Evolutionary conservation across 2,797 vertebrate species (phyloP).

Genomic region (Cyprinella venusta): DNA sequence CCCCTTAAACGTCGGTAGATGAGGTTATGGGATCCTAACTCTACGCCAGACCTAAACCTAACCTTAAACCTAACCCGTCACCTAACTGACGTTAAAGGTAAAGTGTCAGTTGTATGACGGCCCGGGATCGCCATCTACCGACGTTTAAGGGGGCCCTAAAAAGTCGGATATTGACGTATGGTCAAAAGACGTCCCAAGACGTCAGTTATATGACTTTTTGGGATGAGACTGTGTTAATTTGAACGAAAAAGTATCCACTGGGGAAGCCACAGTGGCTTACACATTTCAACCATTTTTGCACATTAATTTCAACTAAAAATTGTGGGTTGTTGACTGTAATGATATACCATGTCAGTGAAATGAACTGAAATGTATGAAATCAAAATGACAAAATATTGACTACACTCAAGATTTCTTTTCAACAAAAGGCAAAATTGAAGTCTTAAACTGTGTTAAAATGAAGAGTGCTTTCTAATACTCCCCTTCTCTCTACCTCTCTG

Average conservation of each 20-base stretch:
- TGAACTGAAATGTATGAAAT: not conserved
- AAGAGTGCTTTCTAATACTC: not conserved
- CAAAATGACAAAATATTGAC: not conserved
- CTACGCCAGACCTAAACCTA: too few relatives aligned
- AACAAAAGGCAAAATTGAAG: not conserved
- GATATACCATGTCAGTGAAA: not conserved
- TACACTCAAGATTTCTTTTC: not conserved
- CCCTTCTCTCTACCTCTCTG: not conserved
- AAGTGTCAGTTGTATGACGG: too few relatives aligned
- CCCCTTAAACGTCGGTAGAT: too few relatives aligned
- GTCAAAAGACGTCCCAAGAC: too few relatives aligned
- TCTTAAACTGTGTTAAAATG: not conserved
- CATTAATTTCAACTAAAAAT: not conserved
- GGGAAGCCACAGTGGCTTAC: not conserved
- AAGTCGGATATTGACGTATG: too few relatives aligned
- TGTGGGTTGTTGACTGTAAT: not conserved
- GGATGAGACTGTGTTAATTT: too few relatives aligned
- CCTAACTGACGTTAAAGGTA: too few relatives aligned
- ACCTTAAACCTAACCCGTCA: too few relatives aligned
- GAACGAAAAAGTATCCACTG: not conserved
- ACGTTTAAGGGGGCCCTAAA: too few relatives aligned
- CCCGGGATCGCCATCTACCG: too few relatives aligned
- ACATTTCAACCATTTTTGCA: not conserved
- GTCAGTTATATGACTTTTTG: too few relatives aligned
- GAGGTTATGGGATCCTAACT: too few relatives aligned